Percentiles rank a stretch among this genome's conserved stretches.
These are phyloP conservation scores for Platyrinchus mystaceus DNA, from an alignment of 2,797 vertebrate genomes.

Conservation along the genomic window DNA sequence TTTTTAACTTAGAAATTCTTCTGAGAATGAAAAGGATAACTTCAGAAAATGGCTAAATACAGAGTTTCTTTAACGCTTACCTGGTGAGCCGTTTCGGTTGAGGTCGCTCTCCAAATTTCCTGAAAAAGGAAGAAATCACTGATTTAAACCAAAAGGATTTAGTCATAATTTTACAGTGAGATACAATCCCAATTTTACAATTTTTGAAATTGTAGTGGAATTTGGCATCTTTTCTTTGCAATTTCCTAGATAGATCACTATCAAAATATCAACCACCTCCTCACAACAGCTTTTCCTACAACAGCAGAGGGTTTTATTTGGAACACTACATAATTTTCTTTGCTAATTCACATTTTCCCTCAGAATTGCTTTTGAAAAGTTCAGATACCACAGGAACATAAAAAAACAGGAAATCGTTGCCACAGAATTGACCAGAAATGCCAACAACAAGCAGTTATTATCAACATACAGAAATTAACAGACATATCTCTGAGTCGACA, in stretches of 20 bases:
- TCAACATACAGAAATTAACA: neutral
- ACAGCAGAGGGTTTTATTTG: neutral
- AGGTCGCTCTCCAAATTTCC: slow-evolving; percentile 99
- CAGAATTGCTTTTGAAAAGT: neutral
- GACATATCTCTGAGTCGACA: neutral
- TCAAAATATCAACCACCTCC: neutral
- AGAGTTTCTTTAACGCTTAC: slow-evolving; percentile 74
- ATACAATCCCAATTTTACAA: neutral
- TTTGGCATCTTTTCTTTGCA: neutral
- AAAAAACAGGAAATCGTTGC: neutral
- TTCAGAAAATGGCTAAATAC: neutral
- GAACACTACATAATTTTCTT: neutral
- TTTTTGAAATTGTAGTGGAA: neutral
- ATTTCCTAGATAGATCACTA: neutral
- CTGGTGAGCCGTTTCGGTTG: slow-evolving; percentile 98
- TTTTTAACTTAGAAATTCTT: neutral
- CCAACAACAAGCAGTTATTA: neutral
- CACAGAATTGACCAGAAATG: neutral
- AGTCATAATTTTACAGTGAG: slow-evolving; percentile 19
- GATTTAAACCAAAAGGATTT: slow-evolving; percentile 7
- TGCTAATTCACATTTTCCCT: neutral
- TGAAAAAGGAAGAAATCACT: slow-evolving; percentile 70
- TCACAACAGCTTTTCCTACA: neutral
- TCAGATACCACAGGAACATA: neutral
- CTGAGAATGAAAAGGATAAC: neutral